Evolutionary conservation across 2,113 vertebrate genomes (phyloP).

Genomic region (Gulo gulo): DNA sequence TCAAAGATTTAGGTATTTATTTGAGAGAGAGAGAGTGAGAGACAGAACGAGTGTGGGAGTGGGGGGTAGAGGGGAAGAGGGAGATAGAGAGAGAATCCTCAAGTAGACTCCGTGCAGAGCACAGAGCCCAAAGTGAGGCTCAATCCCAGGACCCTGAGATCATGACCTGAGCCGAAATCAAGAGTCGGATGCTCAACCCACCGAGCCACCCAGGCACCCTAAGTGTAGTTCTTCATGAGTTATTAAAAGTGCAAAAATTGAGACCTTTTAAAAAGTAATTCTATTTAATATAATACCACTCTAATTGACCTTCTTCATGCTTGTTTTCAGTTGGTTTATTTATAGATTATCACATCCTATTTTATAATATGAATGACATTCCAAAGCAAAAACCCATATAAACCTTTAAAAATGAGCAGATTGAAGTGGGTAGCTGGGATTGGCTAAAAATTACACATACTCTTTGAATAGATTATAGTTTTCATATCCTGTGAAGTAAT

Average conservation of each 20-base stretch:
- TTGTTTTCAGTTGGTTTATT: constrained; percentile 27
- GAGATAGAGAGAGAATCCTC: too few relatives aligned
- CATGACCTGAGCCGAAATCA: not conserved
- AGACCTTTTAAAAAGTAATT: constrained; percentile 23
- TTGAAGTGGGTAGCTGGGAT: constrained; percentile 52
- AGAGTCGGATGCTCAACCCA: not conserved
- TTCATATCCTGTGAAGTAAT: constrained; percentile 25
- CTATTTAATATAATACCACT: constrained; percentile 11
- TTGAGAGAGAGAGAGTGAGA: not conserved
- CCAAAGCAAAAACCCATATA: constrained; percentile 31
- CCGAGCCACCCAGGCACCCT: not conserved
- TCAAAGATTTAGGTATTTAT: not conserved
- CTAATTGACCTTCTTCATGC: not conserved
- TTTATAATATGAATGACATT: constrained; percentile 34
- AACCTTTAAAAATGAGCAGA: constrained; percentile 58
- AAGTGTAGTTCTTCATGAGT: not conserved
- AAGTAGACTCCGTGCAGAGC: not conserved
- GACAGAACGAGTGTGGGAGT: not conserved
- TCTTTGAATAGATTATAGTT: constrained; percentile 44
- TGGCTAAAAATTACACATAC: constrained; percentile 47
- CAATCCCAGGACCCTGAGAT: not conserved
- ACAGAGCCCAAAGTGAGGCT: not conserved
- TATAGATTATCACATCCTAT: constrained; percentile 3
- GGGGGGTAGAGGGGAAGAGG: not conserved
- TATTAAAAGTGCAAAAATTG: constrained; percentile 15